Evolutionary conservation across 2,888 invertebrate genomes (phyloP), one percentile per base, ranked within the genome.

Genomic region (Cheilosia vernalis): DNA sequence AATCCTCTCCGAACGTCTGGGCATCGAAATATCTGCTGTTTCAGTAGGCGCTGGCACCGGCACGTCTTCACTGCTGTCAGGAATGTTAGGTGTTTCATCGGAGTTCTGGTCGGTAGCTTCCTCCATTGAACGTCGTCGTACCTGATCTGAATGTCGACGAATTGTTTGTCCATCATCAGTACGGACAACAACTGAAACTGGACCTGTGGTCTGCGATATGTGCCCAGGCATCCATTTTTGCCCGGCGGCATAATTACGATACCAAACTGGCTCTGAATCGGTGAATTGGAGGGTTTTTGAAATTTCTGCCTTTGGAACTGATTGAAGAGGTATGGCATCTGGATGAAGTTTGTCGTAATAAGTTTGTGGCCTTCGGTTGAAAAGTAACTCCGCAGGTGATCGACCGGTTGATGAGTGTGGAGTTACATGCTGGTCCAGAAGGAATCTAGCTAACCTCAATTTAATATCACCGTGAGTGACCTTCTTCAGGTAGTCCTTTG

Each of bases 321-420:
- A 17, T 73, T 73, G 44, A 17, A 55, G 17, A 27, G 44, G 27
- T 61, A n/a, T 72, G 19, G 51, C 7, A 44, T 73, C 53, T 42
- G 63, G 72, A 63, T 73, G 72, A 61, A 72, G 51, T 53, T 61
- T 72, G 21, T 63, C 47, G 21, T 33, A 63, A 21, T 30, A 63
- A 19, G 61, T 47, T 47, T 49, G 47, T 33, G 30, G 63, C 44
- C 49, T 30, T 7, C 49, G 33, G 33, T 49, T 33, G 15, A 61
- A 61, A 7, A 47, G 47, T 7, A 30, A 44, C 4, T 61, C 30
- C 17, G 47, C 27, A 9, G 30, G 47, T 21, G 30, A 30, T 47
- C 47, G 61, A 30, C 61, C 27, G 5, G 61, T 61, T 40, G 42
- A 17, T 63, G 33, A 33, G 44, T 47, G 61, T 47, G 47, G 17